These are phyloP conservation scores for Venustoraphidia nigricollis DNA, from an alignment of 2,888 invertebrate genomes.

Conservation along the genomic window DNA sequence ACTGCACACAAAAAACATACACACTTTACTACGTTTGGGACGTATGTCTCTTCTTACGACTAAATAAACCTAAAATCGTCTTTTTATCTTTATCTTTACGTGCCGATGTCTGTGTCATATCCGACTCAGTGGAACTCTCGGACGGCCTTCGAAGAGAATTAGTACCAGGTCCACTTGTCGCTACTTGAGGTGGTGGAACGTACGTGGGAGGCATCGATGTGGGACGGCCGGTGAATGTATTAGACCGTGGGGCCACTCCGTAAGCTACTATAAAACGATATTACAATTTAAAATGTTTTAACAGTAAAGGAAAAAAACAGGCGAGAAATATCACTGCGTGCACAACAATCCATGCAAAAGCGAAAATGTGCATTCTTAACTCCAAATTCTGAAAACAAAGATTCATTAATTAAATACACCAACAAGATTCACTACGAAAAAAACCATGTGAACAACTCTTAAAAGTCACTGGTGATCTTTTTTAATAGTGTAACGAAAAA, in stretches of 20 bases:
- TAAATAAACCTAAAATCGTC: slow-evolving; percentile 42
- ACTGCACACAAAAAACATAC: no score
- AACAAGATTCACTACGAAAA: no score
- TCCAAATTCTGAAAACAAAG: no score
- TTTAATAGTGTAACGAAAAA: no score
- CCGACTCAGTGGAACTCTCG: slow-evolving; percentile 26
- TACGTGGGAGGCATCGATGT: slow-evolving; percentile 29
- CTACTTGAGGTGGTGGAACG: slow-evolving; percentile 26
- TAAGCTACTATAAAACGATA: background rate
- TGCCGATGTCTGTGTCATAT: slow-evolving; percentile 19
- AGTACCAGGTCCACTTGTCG: slow-evolving; percentile 19
- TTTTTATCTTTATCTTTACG: slow-evolving; percentile 42
- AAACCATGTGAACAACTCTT: no score
- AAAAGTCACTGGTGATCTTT: no score
- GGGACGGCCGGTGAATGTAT: slow-evolving; percentile 21
- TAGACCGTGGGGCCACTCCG: slow-evolving; percentile 10
- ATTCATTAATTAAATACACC: no score
- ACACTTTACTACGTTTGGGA: slow-evolving; percentile 31
- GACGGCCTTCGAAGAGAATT: slow-evolving; percentile 23
- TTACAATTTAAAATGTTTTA: no score
- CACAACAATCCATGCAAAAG: no score
- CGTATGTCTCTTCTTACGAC: slow-evolving; percentile 35
- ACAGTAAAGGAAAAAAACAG: no score
- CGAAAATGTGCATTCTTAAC: no score
- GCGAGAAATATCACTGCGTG: no score